Conservation (phyloP, 2,797 vertebrate genomes). For the Pagetopsis macropterus region DNA sequence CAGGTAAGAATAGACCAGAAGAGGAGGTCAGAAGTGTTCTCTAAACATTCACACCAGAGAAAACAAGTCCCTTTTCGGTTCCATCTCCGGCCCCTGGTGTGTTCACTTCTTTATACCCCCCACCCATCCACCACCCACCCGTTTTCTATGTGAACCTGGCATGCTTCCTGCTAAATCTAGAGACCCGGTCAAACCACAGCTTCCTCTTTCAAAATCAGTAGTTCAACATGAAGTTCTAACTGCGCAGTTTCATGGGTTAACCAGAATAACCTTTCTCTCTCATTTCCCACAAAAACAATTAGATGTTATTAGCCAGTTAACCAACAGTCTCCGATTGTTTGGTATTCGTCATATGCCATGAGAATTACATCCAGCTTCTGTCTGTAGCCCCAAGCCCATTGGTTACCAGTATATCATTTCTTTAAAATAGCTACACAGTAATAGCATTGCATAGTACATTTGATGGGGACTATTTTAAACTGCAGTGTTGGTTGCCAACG, state of each 20-base stretch:
- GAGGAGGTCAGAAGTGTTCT: slow-evolving; percentile 49
- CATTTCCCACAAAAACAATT: background rate
- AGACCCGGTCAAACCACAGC: slow-evolving; percentile 2
- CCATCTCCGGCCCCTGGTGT: background rate
- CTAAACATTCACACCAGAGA: slow-evolving; percentile 54
- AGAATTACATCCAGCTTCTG: background rate
- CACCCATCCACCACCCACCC: background rate
- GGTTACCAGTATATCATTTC: background rate
- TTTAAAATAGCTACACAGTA: too few relatives aligned
- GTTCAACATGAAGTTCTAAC: background rate
- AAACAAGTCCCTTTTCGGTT: slow-evolving; percentile 36
- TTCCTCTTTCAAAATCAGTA: slow-evolving; percentile 31
- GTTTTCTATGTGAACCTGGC: slow-evolving; percentile 13
- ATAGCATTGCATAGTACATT: too few relatives aligned
- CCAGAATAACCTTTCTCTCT: slow-evolving; percentile 1
- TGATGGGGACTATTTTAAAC: background rate
- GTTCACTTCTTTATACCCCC: slow-evolving; percentile 28
- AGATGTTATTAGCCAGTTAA: background rate
- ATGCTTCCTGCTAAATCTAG: slow-evolving; percentile 25
- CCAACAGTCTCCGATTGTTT: background rate
- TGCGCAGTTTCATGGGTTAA: slow-evolving; percentile 16
- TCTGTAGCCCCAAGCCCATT: background rate
- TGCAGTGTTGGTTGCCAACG: background rate
- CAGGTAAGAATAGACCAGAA: slow-evolving; percentile 49
- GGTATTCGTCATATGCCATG: background rate